A percentile compares a stretch with the other conserved stretches of the same genome.
Conservation (phyloP, 2,888 invertebrate species). For the Mesoligia furuncula region DNA sequence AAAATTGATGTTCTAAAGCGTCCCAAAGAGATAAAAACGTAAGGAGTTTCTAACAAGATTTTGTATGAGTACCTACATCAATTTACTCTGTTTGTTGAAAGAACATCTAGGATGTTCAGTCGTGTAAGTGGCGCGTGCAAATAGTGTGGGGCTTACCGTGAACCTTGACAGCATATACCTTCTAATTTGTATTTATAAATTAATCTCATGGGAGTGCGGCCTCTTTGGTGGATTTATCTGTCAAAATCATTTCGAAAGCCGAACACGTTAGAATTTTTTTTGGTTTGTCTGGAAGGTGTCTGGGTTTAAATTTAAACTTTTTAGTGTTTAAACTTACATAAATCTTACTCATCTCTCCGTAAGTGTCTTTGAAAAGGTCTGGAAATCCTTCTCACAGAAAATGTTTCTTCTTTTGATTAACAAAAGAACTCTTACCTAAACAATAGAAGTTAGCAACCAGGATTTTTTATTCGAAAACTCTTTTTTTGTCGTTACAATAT, state of each 20-base stretch:
- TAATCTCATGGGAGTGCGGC: neutral
- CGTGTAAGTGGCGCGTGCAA: neutral
- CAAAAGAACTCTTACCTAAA: neutral
- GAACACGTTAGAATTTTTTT: neutral
- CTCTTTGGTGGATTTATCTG: neutral
- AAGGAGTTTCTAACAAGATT: neutral
- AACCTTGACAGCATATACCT: slow-evolving; percentile 8
- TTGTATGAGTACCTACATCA: neutral
- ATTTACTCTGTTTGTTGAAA: neutral
- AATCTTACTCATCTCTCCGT: neutral
- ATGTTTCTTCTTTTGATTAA: neutral
- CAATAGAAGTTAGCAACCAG: neutral
- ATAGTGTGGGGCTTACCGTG: slow-evolving; percentile 5
- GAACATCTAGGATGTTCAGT: slow-evolving; percentile 3
- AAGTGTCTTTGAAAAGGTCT: neutral
- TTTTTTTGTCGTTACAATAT: neutral
- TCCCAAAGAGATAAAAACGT: neutral
- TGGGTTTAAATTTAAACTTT: neutral
- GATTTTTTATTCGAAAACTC: neutral
- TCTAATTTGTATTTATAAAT: slow-evolving; percentile 24
- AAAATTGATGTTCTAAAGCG: too few relatives aligned
- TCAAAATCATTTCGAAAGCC: neutral
- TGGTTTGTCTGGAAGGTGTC: neutral
- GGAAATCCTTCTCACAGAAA: too few relatives aligned
- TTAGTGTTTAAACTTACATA: neutral